phyloP scores from a whole-genome alignment of 2,888 invertebrate genomes.

The Entomobrya proxima region DNA sequence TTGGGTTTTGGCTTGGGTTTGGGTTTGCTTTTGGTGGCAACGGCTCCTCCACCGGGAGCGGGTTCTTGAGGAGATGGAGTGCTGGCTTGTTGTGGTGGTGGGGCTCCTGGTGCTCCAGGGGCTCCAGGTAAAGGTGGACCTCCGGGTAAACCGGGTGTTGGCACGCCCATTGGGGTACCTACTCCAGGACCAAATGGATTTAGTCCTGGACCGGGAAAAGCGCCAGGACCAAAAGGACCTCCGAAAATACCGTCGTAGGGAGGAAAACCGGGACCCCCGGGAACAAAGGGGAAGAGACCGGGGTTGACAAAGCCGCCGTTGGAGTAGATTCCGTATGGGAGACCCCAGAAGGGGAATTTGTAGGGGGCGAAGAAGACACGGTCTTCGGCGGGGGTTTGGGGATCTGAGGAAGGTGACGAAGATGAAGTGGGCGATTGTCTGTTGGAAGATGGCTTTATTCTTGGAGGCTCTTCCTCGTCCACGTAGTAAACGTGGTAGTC shows the following conservation, averaged over 20 bases:
- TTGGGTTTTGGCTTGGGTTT: too few species aligned
- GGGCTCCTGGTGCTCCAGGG: too few species aligned
- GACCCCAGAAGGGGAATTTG: slow-evolving; percentile 67
- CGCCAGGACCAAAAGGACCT: slow-evolving; percentile 71
- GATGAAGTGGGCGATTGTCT: too few species aligned
- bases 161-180: slow-evolving; percentile 34
- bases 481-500: too few species aligned
- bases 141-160: neutral
- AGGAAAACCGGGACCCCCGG: slow-evolving; percentile 72
- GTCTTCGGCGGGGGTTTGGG: slow-evolving; percentile 70
- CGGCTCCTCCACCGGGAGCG: too few species aligned
- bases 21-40: too few species aligned
- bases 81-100: too few species aligned
- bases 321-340: slow-evolving; percentile 70
- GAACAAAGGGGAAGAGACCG: slow-evolving; percentile 74
- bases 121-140: too few species aligned
- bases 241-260: slow-evolving; percentile 74
- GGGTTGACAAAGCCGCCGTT: slow-evolving; percentile 73
- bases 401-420: too few species aligned
- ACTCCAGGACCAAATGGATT: slow-evolving; percentile 25
- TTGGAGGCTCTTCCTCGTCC: too few species aligned
- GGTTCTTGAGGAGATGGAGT: too few species aligned
- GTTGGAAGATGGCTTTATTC: too few species aligned
- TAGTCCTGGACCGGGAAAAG: slow-evolving; percentile 16
- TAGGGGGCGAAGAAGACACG: slow-evolving; percentile 71